phyloP scores from a whole-genome alignment of 2,888 invertebrate genomes.

The Epinotia nisella region DNA sequence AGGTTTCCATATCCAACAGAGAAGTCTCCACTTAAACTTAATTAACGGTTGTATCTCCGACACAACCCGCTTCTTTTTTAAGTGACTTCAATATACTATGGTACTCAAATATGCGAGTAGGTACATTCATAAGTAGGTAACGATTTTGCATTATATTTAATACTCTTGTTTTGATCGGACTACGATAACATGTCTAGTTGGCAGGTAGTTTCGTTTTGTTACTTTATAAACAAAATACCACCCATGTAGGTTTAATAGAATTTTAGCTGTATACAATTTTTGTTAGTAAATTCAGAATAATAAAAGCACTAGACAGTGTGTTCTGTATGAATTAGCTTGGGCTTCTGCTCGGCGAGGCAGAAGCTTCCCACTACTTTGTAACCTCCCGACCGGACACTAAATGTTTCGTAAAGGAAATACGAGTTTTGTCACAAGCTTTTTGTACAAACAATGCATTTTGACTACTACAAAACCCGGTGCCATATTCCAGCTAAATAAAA shows the following conservation, averaged over 20 bases:
- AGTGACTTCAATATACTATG: no score
- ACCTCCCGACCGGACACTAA: conserved; percentile 17
- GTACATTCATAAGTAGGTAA: no score
- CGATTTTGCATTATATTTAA: no score
- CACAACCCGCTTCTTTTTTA: no score
- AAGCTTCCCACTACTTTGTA: conserved; percentile 18
- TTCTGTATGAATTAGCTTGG: conserved; percentile 24
- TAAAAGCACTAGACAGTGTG: neutral
- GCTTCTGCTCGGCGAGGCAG: conserved; percentile 19
- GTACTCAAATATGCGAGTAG: no score
- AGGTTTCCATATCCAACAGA: no score
- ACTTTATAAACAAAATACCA: no score
- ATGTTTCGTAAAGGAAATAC: conserved; percentile 14
- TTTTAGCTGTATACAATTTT: neutral
- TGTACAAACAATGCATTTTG: neutral
- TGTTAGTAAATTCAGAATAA: neutral
- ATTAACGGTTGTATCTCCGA: no score
- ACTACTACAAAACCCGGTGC: neutral
- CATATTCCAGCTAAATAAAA: neutral
- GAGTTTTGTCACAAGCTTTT: neutral
- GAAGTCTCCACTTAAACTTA: no score
- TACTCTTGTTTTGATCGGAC: no score
- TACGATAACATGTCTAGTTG: no score
- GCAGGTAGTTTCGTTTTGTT: no score
- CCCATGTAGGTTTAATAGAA: neutral